Percentiles rank a stretch among this genome's conserved stretches.
Evolutionary conservation across 2,113 vertebrate genomes (phyloP).

Genomic region (Ovibos moschatus): DNA sequence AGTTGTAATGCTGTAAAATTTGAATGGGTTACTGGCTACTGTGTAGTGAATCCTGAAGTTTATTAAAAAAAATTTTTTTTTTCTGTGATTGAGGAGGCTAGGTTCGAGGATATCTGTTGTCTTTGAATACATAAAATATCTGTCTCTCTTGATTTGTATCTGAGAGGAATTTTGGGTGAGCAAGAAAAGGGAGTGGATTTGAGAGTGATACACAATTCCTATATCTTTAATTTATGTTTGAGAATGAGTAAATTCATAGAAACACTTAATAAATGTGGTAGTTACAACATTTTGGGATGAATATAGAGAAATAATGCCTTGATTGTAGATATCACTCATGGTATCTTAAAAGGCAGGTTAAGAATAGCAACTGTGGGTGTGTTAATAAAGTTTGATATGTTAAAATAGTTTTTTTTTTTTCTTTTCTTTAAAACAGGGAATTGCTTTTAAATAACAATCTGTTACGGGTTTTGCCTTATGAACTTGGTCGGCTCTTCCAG

Average conservation of each 20-base stretch:
- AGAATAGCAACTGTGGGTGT: neutral
- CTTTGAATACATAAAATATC: neutral
- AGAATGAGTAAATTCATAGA: constrained; percentile 1
- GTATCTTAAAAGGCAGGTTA: constrained; percentile 4
- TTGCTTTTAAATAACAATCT: constrained; percentile 99
- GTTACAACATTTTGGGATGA: neutral
- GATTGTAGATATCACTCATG: neutral
- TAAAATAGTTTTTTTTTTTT: neutral
- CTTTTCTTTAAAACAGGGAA: constrained; percentile 87
- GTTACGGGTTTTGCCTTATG: constrained; percentile 99
- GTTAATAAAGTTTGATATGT: constrained; percentile 14
- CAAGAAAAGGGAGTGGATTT: neutral
- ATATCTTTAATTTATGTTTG: neutral
- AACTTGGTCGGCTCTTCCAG: constrained; percentile 99
- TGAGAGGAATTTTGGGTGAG: neutral
- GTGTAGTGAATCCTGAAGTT: neutral
- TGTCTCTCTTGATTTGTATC: neutral
- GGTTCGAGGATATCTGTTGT: neutral
- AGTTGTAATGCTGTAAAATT: neutral
- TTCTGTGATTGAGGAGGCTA: neutral
- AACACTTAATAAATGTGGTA: constrained; percentile 14
- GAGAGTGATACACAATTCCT: neutral
- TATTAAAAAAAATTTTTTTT: neutral
- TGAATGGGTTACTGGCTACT: neutral
- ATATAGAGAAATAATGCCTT: neutral